Conservation (phyloP, 2,888 invertebrate genomes). For the Polyploca ridens region DNA sequence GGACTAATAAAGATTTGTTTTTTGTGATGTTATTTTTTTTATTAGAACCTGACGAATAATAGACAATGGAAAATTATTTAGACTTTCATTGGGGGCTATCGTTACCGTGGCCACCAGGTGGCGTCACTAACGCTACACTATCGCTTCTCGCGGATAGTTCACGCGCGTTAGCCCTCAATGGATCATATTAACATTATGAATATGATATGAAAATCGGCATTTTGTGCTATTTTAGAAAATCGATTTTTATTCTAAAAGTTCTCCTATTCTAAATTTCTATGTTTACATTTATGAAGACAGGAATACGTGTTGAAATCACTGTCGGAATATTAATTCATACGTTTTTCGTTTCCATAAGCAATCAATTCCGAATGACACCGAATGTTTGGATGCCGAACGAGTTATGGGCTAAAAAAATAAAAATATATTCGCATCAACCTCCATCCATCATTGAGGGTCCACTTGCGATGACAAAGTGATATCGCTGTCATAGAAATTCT, state of each 20-base stretch:
- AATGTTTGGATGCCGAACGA: slow-evolving; percentile 49
- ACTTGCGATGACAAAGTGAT: slow-evolving; percentile 59
- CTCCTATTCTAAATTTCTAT: not conserved
- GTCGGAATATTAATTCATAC: slow-evolving; percentile 23
- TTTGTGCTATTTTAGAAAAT: not conserved
- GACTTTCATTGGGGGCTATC: too few species aligned
- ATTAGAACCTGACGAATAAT: too few species aligned
- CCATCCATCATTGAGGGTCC: slow-evolving; percentile 66
- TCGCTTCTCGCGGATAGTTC: too few species aligned
- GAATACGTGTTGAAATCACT: slow-evolving; percentile 24
- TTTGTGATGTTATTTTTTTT: too few species aligned
- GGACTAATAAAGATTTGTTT: not conserved
- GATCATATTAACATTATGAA: too few species aligned
- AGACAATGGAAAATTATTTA: too few species aligned
- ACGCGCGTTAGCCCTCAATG: too few species aligned
- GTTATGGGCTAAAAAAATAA: slow-evolving; percentile 49
- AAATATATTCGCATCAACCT: slow-evolving; percentile 63
- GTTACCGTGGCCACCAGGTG: too few species aligned
- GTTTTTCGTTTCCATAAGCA: slow-evolving; percentile 56
- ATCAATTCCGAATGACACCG: slow-evolving; percentile 69
- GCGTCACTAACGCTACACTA: too few species aligned
- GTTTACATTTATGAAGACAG: slow-evolving; percentile 13
- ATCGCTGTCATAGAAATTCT: slow-evolving; percentile 58
- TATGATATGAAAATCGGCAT: too few species aligned
- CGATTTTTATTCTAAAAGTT: not conserved